Conservation (phyloP, 2,113 vertebrate species). For the Halichoerus grypus region DNA sequence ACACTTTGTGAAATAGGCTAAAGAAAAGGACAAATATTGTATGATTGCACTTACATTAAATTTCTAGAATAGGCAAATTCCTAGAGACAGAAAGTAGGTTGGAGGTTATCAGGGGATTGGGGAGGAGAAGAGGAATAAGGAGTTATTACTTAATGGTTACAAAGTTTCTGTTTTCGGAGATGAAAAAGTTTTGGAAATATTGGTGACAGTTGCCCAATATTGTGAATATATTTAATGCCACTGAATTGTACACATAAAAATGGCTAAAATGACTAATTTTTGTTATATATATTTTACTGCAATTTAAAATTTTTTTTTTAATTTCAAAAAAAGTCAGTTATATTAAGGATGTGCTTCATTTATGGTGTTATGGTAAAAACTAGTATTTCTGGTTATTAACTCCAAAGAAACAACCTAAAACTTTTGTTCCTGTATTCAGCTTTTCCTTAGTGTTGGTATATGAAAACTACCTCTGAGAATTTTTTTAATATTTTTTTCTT, state of each 20-base stretch:
- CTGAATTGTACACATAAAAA: not conserved
- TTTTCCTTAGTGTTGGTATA: not conserved
- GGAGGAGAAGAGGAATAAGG: not conserved
- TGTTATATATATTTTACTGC: not conserved
- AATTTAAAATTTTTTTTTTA: slow-evolving; percentile 17
- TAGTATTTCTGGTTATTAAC: slow-evolving; percentile 38
- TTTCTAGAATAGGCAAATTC: slow-evolving; percentile 29
- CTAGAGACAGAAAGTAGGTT: not conserved
- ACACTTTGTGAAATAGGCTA: not conserved
- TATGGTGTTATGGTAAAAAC: not conserved
- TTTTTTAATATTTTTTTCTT: not conserved
- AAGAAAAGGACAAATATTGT: not conserved
- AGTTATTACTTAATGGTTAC: not conserved
- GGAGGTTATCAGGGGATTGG: not conserved
- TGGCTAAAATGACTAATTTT: not conserved
- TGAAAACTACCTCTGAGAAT: not conserved
- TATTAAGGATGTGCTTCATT: slow-evolving; percentile 1
- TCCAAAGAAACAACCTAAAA: not conserved
- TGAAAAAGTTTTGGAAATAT: slow-evolving; percentile 11
- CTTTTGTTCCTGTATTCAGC: not conserved
- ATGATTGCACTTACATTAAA: not conserved
- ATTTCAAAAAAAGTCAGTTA: not conserved
- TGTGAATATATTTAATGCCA: not conserved
- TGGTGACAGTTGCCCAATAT: not conserved
- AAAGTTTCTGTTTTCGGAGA: not conserved